Conservation (phyloP, 2,113 vertebrate genomes). For the Chlorocebus sabaeus region DNA sequence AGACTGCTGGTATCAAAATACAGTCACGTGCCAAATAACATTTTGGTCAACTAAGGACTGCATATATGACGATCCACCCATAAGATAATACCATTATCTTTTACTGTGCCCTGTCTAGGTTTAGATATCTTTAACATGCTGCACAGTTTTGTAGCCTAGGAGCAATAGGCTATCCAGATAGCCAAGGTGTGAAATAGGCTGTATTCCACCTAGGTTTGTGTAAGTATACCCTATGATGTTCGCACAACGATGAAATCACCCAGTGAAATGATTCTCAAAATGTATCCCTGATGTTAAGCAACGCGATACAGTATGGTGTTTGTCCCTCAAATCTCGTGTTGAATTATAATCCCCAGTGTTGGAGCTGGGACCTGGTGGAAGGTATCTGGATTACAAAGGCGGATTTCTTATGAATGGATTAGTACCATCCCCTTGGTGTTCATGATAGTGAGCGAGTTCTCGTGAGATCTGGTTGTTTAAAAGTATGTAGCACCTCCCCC, state of each 20-base stretch:
- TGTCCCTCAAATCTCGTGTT: too few species aligned
- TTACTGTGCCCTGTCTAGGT: background rate
- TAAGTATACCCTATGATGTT: background rate
- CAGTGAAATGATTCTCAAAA: background rate
- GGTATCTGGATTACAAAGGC: too few species aligned
- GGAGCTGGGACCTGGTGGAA: too few species aligned
- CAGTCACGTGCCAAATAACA: background rate
- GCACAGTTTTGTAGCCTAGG: background rate
- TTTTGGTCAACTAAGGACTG: background rate
- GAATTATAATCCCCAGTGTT: too few species aligned
- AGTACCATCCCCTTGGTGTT: too few species aligned
- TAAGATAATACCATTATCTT: background rate
- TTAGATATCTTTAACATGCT: background rate
- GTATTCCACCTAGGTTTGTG: background rate
- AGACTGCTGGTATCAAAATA: background rate
- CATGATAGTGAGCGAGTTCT: too few species aligned
- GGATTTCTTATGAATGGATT: too few species aligned
- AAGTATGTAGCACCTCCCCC: too few species aligned
- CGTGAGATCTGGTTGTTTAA: too few species aligned
- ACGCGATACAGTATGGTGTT: too few species aligned
- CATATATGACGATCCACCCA: background rate
- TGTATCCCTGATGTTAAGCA: background rate
- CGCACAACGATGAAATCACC: background rate
- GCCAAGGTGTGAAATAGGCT: background rate
- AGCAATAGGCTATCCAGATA: background rate